phyloP scores from a whole-genome alignment of 1,140 invertebrate species.

The Zophobas morio region DNA sequence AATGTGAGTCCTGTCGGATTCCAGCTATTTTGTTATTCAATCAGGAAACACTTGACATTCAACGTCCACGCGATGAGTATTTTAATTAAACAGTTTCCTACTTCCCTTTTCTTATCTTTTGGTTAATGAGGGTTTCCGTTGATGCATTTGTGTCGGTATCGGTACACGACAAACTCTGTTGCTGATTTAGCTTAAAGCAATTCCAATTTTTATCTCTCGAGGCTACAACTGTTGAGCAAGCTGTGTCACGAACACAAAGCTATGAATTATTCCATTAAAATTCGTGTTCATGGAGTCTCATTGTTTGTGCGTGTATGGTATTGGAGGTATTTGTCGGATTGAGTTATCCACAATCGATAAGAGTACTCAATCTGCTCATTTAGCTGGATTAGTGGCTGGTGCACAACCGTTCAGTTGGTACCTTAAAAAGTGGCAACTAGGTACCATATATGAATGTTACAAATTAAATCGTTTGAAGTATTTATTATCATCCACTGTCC shows the following conservation, averaged over 20 bases:
- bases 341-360: not conserved
- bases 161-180: not conserved
- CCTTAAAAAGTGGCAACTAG: too few relatives aligned
- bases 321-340: conserved; percentile 8
- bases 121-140: conserved; percentile 6
- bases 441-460: too few relatives aligned
- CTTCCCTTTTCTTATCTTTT: conserved; percentile 29
- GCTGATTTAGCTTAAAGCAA: conserved; percentile 8
- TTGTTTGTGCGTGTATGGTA: not conserved
- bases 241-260: conserved; percentile 15
- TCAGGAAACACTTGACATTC: conserved; percentile 25
- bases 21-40: conserved; percentile 28
- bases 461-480: not conserved
- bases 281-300: conserved; percentile 19
- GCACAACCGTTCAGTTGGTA: too few relatives aligned
- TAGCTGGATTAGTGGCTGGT: too few relatives aligned
- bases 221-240: not conserved
- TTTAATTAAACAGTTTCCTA: conserved; percentile 40
- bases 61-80: conserved; percentile 19
- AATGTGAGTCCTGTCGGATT: conserved; percentile 7
- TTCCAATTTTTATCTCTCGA: conserved; percentile 10
- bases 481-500: not conserved
- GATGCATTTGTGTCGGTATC: not conserved
- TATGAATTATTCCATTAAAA: conserved; percentile 34
- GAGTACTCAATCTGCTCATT: too few relatives aligned